phyloP scores from a whole-genome alignment of 2,888 invertebrate species.

The Nomada goodeniana region DNA sequence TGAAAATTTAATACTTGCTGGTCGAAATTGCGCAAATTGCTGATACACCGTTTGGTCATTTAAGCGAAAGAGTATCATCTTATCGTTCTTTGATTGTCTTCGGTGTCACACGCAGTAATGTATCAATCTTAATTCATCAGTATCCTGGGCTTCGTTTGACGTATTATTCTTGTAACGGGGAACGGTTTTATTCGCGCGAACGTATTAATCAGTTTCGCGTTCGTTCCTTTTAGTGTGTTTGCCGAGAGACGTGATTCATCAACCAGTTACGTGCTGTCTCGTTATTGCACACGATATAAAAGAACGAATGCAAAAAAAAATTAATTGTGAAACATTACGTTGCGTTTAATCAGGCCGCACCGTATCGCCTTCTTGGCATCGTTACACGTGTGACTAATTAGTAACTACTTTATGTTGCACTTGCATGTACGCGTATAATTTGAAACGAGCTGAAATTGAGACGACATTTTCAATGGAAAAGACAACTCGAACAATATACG shows the following conservation, averaged over 20 bases:
- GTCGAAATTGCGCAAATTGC: too few relatives aligned
- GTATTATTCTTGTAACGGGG: conserved; percentile 34
- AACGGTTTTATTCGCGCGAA: conserved; percentile 36
- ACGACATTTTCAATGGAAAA: too few relatives aligned
- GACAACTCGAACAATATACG: too few relatives aligned
- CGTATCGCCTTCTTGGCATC: background rate
- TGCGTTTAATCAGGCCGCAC: background rate
- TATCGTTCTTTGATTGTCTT: background rate
- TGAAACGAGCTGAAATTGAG: background rate
- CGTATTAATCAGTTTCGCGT: conserved; percentile 52
- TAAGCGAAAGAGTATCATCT: too few relatives aligned
- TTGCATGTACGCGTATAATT: background rate
- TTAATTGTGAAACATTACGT: conserved; percentile 6
- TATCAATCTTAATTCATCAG: conserved; percentile 59
- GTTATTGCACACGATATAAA: conserved; percentile 14
- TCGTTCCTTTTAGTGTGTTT: conserved; percentile 20
- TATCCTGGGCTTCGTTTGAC: conserved; percentile 29
- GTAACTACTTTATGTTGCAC: too few relatives aligned
- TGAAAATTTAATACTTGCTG: too few relatives aligned
- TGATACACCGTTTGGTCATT: too few relatives aligned
- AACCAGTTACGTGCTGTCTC: conserved; percentile 10
- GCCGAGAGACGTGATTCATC: conserved; percentile 40
- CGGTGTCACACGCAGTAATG: background rate
- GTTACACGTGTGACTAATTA: background rate
- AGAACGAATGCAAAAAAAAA: background rate